Percentiles rank a stretch among this genome's conserved stretches.
These are phyloP conservation scores for Sialis fuliginosa DNA, from an alignment of 2,888 invertebrate genomes.

Conservation along the genomic window DNA sequence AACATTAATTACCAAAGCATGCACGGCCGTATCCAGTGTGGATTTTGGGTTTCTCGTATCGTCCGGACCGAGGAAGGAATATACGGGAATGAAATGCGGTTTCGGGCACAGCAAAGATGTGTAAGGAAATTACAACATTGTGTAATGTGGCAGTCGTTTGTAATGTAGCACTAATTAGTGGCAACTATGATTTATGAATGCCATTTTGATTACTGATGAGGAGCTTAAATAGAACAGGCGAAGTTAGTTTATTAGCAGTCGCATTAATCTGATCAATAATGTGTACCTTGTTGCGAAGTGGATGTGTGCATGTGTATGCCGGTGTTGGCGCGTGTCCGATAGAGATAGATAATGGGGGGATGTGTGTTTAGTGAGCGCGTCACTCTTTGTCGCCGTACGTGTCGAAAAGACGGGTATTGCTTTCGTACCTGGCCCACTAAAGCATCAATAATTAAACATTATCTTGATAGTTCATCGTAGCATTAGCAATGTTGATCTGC, in stretches of 20 bases:
- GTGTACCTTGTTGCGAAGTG: neutral
- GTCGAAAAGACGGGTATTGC: neutral
- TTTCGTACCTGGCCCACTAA: neutral
- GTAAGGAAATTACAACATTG: conserved; percentile 7
- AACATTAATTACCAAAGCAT: too few relatives aligned
- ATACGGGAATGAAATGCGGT: neutral
- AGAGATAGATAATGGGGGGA: neutral
- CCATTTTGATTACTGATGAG: conserved; percentile 7
- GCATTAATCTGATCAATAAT: conserved; percentile 3
- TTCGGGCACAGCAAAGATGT: neutral
- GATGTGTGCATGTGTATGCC: neutral
- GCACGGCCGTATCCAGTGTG: too few relatives aligned
- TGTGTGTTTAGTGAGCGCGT: neutral
- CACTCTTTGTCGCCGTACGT: neutral
- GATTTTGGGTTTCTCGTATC: too few relatives aligned
- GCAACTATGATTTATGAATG: conserved; percentile 7
- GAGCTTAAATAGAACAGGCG: conserved; percentile 4
- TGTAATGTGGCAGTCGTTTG: conserved; percentile 6
- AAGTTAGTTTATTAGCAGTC: conserved; percentile 3
- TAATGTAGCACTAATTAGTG: conserved; percentile 7
- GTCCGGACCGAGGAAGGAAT: neutral
- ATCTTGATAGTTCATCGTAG: conserved; percentile 1
- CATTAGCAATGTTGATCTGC: too few relatives aligned
- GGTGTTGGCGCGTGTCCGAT: neutral
- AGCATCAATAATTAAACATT: conserved; percentile 3